phyloP scores from a whole-genome alignment of 1,140 invertebrate genomes.

The Hyles euphorbiae region DNA sequence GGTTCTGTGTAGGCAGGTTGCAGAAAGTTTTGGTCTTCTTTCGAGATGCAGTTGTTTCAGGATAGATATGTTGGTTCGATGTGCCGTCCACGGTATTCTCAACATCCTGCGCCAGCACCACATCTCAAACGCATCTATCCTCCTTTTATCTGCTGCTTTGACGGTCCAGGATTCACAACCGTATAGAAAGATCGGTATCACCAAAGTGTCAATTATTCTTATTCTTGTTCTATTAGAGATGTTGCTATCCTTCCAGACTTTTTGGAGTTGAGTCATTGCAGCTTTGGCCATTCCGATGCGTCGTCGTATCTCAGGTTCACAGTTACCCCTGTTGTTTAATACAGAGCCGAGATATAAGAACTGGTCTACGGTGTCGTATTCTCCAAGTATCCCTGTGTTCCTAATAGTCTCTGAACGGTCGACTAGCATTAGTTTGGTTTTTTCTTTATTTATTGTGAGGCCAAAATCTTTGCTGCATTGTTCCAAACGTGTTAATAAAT shows the following conservation, averaged over 20 bases:
- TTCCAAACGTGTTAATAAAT: too few relatives aligned
- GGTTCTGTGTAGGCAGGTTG: too few relatives aligned
- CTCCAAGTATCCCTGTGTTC: too few relatives aligned
- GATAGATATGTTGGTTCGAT: slow-evolving; percentile 17
- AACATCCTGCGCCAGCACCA: slow-evolving; percentile 28
- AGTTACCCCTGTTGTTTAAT: neutral
- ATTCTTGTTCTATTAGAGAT: slow-evolving; percentile 14
- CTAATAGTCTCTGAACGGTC: too few relatives aligned
- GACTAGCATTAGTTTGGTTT: too few relatives aligned
- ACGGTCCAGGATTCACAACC: slow-evolving; percentile 29
- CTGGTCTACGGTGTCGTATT: neutral
- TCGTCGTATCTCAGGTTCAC: slow-evolving; percentile 6
- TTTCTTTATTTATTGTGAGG: too few relatives aligned
- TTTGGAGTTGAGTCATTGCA: slow-evolving; percentile 14
- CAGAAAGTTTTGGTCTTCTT: too few relatives aligned
- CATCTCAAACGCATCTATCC: slow-evolving; percentile 31
- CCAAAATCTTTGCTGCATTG: too few relatives aligned
- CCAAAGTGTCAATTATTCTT: slow-evolving; percentile 4
- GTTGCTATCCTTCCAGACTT: slow-evolving; percentile 15
- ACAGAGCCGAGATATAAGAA: neutral
- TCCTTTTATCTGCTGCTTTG: slow-evolving; percentile 14
- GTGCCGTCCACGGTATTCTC: slow-evolving; percentile 16
- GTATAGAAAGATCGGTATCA: slow-evolving; percentile 22
- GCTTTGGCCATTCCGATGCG: slow-evolving; percentile 13
- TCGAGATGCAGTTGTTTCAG: neutral